Percentiles rank a stretch among this genome's conserved stretches.
Conservation (phyloP, 2,797 vertebrate species). For the Hoplostethus atlanticus region DNA sequence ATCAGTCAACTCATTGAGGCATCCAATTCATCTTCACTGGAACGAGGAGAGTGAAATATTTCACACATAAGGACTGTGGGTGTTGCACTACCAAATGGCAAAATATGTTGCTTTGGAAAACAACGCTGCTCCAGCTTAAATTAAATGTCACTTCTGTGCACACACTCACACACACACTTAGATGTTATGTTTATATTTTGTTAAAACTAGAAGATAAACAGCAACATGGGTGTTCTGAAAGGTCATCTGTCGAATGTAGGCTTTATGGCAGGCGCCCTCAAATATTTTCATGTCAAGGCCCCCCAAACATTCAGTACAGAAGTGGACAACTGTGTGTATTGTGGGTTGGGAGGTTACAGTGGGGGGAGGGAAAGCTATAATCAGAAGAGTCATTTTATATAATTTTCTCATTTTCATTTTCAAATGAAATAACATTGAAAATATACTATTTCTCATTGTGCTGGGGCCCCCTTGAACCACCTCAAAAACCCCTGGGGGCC, state of each 20-base stretch:
- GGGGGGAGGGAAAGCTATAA: neutral
- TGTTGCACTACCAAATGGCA: neutral
- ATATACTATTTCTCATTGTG: constrained; percentile 21
- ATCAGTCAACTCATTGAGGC: neutral
- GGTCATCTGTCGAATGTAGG: neutral
- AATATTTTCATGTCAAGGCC: neutral
- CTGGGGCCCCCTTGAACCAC: constrained; percentile 1
- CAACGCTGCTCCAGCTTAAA: neutral
- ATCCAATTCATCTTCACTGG: constrained; percentile 43
- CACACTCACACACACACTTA: constrained; percentile 4
- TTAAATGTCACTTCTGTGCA: constrained; percentile 12
- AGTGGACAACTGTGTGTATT: neutral
- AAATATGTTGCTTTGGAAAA: constrained; percentile 10
- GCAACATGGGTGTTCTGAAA: neutral
- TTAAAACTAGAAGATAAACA: neutral
- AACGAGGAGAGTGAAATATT: constrained; percentile 32
- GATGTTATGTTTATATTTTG: no score
- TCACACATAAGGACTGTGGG: constrained; percentile 3
- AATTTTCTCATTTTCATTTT: neutral
- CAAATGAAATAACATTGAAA: constrained; percentile 16
- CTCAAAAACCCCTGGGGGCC: no score
- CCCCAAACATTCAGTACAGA: neutral
- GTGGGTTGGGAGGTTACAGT: no score
- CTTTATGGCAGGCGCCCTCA: neutral
- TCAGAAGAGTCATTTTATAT: neutral